Base-by-base conservation (phyloP, 2,113 vertebrate genomes). In the Tachysurus vachellii region DNA sequence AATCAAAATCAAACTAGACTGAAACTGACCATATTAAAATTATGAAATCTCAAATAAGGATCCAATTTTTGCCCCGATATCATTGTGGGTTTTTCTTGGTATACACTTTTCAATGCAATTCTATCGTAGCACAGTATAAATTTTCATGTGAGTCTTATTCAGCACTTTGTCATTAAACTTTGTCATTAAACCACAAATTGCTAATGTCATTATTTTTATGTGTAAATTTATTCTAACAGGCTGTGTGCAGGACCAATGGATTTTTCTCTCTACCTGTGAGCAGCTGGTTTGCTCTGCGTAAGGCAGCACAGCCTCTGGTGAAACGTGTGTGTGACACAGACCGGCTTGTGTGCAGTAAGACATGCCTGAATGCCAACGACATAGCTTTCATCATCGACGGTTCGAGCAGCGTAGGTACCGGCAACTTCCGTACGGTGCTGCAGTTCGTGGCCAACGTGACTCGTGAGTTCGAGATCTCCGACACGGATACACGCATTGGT, bases 361-460 rank as follows among this genome's bases (percentile, higher is more conserved):
- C 99, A 0, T 99, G 99, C 93, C 94, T 98, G 75, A 99, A 99
- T 23, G 96, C 99, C 0, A 98, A 98, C 0, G 99, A 99, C 94
- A 95, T 99, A 0, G 98, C 96, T 76, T 99, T 99, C 0, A 95
- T 99, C 57, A 98, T 99, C 0, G 99, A 99, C 0, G 99, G 99
- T 90, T 99, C 99, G 92, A 99, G 98, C 95, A 99, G 97, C 0
- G 97, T 99, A 0, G 98, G 99, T 2, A 98, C 98, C 0, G 77
- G 95, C 84, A 99, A 99, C 93, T 99, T 99, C 94, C 97, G 96
- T 92, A 99, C 97, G 0, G 94, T 99, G 2, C 96, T 99, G 70
- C 97, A 99, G 93, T 99, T 99, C 0, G 97, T 99, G 56, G 97
- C 97, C 92, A 99, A 99, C 92, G 93, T 99, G 89, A 98, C 96